Base-by-base conservation (phyloP, 2,113 vertebrate species). In the Cryptomyrus ogoouensis region DNA sequence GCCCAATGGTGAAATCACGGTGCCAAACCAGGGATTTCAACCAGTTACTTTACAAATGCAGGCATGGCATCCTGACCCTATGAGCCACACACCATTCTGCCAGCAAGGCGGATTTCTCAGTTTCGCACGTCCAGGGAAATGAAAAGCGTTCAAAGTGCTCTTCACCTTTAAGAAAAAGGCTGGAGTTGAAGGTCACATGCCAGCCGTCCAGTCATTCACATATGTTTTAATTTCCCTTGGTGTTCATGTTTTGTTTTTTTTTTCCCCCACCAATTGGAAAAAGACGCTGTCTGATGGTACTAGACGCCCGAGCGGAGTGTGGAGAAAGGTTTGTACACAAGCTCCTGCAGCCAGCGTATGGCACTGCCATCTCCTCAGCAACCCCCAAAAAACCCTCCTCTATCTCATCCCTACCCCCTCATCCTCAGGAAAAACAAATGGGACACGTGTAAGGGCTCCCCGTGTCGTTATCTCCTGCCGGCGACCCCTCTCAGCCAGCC, bases 281-380 rank as follows among this genome's bases (percentile, higher is more conserved):
- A 97, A 99, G 97, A 96, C 94, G 94, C 94, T 96, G 95, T 96
- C 96, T 85, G 96, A 97, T 86, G 96, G 93, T 92, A 94, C 91
- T 94, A 94, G 93, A 93, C 96, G 96, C 94, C 96, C 98, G 94
- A 97, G 96, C 96, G 98, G 98, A 97, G 97, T 98, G 88, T 98
- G 98, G 97, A 98, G 97, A 95, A 98, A 99, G 97, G 97, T 99
- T 96, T 97, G 97, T 99, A 97, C 95, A 91, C 89, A 87, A 90
- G 94, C 89, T 92, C 89, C 90, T 62, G 70, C n/a, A 58, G 39
- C 56, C n/a, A 85, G 70, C n/a, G 21, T 50, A 42, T 90, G 42
- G 46, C 80, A 24, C 24, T 21, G 24, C 87, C 49, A 88, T 84
- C 77, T 58, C 89, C 52, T 35, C 49, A 83, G 31, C 24, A 27